Base-by-base conservation (phyloP, 1,140 invertebrate genomes). In the Cydia splendana region DNA sequence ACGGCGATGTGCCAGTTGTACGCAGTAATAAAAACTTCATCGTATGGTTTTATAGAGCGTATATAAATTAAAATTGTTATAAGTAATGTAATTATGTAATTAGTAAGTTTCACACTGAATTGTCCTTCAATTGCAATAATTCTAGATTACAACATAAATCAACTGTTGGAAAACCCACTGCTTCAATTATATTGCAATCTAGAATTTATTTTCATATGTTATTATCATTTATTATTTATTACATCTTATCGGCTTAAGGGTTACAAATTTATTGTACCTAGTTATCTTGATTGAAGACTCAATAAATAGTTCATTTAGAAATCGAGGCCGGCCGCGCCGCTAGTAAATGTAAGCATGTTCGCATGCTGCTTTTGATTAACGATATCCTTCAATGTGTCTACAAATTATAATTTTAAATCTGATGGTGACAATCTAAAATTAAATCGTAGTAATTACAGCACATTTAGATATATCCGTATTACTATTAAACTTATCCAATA, bases 201-300 rank as follows among this genome's bases (percentile, higher is more conserved):
- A 48, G 18, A 74, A 34, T 69, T 69, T 13, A 79, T 86, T 85
- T 85, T 80, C 79, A 86, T 81, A 38, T 20, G 18, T 71, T 42
- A 71, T 71, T 42, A 15, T 30, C 45, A 71, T 71, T 82, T 81
- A 77, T 84, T 81, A 85, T 85, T 79, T 79, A 79, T 77, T 76
- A 79, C 71, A 69, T 28, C 73, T 79, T 53, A 28, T 65, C 79
- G 81, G 82, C 82, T 85, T 85, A 84, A 69, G 62, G 51, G 79
- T 76, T 79, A 77, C 80, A 81, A 79, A 83, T 86, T 89, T 88
- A 88, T 87, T 87, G 80, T 76, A 38, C 74, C 65, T 78, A 24
- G 51, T 82, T 86, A 89, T 88, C 85, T 87, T 89, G 87, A 88
- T 89, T 87, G 85, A 88, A 82, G 76, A 87, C 79, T 76, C 38